Conservation (phyloP, 2,113 vertebrate species). For the Rattus rattus region DNA sequence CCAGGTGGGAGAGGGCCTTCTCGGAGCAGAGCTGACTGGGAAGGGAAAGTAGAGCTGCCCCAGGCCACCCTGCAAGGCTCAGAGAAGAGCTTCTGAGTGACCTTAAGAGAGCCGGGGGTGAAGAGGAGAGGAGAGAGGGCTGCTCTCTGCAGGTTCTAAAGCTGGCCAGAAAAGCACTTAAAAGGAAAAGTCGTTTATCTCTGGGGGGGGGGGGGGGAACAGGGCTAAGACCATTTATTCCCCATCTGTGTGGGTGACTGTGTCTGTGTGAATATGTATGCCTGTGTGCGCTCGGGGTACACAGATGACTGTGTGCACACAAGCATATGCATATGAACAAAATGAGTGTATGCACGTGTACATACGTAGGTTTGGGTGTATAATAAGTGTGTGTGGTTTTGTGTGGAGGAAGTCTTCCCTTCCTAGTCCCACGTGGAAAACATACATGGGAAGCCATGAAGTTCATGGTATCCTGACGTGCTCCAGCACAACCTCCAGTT, state of each 20-base stretch:
- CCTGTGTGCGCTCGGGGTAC: neutral
- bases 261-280: neutral
- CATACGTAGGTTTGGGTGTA: rapidly evolving
- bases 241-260: neutral
- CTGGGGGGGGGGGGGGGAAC: too few relatives aligned
- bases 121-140: neutral
- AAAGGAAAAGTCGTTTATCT: neutral
- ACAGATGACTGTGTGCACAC: too few relatives aligned
- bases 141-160: rapidly evolving
- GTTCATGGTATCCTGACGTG: rapidly evolving
- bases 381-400: neutral
- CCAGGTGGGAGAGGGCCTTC: neutral
- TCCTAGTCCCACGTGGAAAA: neutral
- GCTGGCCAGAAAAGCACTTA: neutral
- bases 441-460: neutral
- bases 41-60: rapidly evolving
- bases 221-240: neutral
- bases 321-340: rapidly evolving
- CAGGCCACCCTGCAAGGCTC: neutral
- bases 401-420: neutral
- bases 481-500: neutral
- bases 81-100: neutral
- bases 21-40: neutral
- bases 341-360: neutral
- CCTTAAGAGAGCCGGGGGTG: rapidly evolving